Conservation (phyloP, 2,113 vertebrate species). For the Choloepus hoffmanni region DNA sequence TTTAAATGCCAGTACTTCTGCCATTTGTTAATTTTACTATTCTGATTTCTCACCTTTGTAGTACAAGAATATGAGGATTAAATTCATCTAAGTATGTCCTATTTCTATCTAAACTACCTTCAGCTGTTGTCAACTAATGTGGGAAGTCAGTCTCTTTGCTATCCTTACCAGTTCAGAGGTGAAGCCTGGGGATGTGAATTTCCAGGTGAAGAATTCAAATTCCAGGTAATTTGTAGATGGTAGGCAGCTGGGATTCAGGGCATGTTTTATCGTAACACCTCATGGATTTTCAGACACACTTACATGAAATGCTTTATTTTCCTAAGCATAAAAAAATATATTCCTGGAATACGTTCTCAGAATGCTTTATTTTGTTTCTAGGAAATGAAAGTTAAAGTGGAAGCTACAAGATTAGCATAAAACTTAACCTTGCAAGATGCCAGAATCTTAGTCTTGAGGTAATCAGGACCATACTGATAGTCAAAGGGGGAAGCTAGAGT, state of each 20-base stretch:
- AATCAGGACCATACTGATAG: conserved; percentile 43
- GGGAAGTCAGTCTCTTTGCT: background rate
- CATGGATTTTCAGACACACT: conserved; percentile 56
- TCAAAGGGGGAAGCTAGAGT: conserved; percentile 40
- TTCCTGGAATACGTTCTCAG: conserved; percentile 73
- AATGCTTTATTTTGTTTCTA: conserved; percentile 71
- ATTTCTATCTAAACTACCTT: conserved; percentile 45
- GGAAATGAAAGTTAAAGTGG: conserved; percentile 43
- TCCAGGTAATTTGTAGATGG: conserved; percentile 58
- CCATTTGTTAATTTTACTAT: conserved; percentile 36
- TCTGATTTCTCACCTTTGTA: conserved; percentile 42
- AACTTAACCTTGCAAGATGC: conserved; percentile 59
- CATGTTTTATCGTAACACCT: conserved; percentile 58
- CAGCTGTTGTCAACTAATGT: background rate
- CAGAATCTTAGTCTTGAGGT: conserved; percentile 51
- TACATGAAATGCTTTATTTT: conserved; percentile 79
- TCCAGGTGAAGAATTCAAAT: conserved; percentile 6
- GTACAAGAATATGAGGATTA: conserved; percentile 51
- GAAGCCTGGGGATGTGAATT: conserved; percentile 7
- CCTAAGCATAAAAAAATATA: conserved; percentile 64
- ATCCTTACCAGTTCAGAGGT: background rate
- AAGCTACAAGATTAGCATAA: conserved; percentile 57
- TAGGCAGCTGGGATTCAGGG: conserved; percentile 56
- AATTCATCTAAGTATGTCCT: conserved; percentile 30
- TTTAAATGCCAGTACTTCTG: background rate